These are phyloP conservation scores for Hydractinia symbiolongicarpus DNA, from an alignment of 30 jellyfish, hydroid and myxozoan genomes.

Conservation along the genomic window DNA sequence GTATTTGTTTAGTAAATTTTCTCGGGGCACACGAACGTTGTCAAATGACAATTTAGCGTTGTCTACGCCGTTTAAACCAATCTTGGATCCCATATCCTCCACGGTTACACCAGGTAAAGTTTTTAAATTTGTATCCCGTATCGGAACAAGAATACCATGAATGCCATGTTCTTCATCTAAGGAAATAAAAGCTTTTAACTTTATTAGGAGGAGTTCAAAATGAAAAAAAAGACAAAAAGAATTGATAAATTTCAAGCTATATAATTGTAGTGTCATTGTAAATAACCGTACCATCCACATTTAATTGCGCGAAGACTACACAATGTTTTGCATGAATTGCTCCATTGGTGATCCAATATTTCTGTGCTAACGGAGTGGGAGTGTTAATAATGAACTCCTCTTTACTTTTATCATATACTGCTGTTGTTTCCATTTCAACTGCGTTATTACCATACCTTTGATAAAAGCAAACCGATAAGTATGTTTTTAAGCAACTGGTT, in stretches of 20 bases:
- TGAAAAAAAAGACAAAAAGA: no score
- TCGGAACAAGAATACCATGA: conserved; percentile 79
- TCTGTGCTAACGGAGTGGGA: conserved; percentile 73
- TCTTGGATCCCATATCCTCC: conserved; percentile 91
- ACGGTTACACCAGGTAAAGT: conserved; percentile 85
- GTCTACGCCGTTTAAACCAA: conserved; percentile 92
- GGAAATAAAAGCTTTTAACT: not conserved
- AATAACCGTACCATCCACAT: conserved; percentile 39
- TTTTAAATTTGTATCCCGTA: conserved; percentile 62
- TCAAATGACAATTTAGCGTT: conserved; percentile 79
- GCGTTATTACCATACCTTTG: conserved; percentile 79
- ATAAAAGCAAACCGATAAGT: not conserved
- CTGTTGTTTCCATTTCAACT: conserved; percentile 91
- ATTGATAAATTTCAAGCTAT: no score
- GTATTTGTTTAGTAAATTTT: conserved; percentile 59
- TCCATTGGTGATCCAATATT: conserved; percentile 86
- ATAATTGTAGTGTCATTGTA: no score
- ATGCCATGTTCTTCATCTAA: conserved; percentile 61
- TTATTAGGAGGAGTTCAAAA: no score
- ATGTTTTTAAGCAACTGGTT: no score
- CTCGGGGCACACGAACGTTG: conserved; percentile 91
- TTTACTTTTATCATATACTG: conserved; percentile 60
- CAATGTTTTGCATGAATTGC: conserved; percentile 88
- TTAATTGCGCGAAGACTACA: conserved; percentile 81
- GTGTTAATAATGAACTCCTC: conserved; percentile 76